Evolutionary conservation across 2,113 vertebrate genomes (phyloP), one percentile per base, ranked within the genome.

Genomic region (Canis aureus): DNA sequence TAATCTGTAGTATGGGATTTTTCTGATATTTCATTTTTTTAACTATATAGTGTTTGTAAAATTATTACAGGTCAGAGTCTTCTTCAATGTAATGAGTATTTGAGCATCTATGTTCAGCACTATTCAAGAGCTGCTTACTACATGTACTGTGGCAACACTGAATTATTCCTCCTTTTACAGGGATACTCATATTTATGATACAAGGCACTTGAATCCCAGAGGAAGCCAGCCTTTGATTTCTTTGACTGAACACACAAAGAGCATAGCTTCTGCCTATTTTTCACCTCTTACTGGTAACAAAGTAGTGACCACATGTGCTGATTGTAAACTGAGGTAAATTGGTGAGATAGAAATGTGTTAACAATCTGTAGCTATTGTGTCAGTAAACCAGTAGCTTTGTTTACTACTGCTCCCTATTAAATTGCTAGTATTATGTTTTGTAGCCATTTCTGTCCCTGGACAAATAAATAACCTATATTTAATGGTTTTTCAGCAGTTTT

Each of bases 241-340:
- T 66, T 98, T 99, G 3, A 1, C 23, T 0, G 99, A 99, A 2
- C 99, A 99, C 97, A 97, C 95, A 0, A 99, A 96, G 69, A 99
- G 98, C 35, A 98, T 99, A 4, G 98, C 98, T 83, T 99, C 99
- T 0, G 99, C 99, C 0, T 99, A 99, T 91, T 99, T 99, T 98
- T 99, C 99, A 2, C 99, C 99, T 4, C 57, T 73, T 3, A 99
- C 99, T 1, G 99, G 99, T 5, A 99, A 98, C 98, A 98, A 98
- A 89, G 98, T 99, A 12, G 98, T 99, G 92, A 99, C 99, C 0
- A 98, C 99, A 27, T 99, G 99, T 94, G 97, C 98, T 51, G 99
- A 99, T 35, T 96, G 99, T 96, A 93, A n/a, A 0, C 98, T 99
- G 88, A 99, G 99, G 99, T 99, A 97, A 98, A 96, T 83, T 3